Percentiles rank a stretch among this genome's conserved stretches.
phyloP scores from a whole-genome alignment of 1,140 invertebrate species.

The Popillia japonica region DNA sequence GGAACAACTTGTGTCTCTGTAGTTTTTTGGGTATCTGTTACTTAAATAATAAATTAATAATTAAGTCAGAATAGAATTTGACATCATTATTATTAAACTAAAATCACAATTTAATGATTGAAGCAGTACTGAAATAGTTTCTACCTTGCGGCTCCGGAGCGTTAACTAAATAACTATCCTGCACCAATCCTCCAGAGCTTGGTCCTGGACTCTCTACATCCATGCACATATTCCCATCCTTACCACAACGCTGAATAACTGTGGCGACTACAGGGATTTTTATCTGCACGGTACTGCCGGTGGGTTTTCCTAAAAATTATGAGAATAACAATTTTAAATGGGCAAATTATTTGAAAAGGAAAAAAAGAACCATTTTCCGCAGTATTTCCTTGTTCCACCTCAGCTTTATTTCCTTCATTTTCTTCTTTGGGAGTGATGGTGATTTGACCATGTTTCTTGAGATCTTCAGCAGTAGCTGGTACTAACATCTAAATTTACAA shows the following conservation, averaged over 20 bases:
- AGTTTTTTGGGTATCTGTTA: not conserved
- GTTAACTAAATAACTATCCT: slow-evolving; percentile 35
- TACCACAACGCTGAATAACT: slow-evolving; percentile 52
- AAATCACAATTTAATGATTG: no score
- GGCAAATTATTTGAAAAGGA: not conserved
- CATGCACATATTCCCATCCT: slow-evolving; percentile 47
- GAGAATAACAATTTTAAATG: not conserved
- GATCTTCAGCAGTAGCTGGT: slow-evolving; percentile 57
- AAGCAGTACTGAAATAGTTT: not conserved
- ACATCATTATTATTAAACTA: not conserved
- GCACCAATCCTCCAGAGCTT: slow-evolving; percentile 7
- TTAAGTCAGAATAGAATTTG: not conserved
- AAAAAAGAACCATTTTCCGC: slow-evolving; percentile 17
- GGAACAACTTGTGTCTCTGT: not conserved
- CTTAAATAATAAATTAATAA: not conserved
- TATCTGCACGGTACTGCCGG: slow-evolving; percentile 55
- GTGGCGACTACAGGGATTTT: slow-evolving; percentile 58
- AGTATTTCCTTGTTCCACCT: not conserved
- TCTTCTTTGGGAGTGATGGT: slow-evolving; percentile 48
- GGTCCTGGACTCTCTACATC: slow-evolving; percentile 54
- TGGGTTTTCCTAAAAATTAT: slow-evolving; percentile 35
- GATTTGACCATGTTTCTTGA: slow-evolving; percentile 56
- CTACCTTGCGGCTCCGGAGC: not conserved
- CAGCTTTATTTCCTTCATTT: slow-evolving; percentile 3
- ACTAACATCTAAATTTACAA: slow-evolving; percentile 51